phyloP scores from a whole-genome alignment of 2,888 invertebrate species.

The Amblyjoppa proteus region DNA sequence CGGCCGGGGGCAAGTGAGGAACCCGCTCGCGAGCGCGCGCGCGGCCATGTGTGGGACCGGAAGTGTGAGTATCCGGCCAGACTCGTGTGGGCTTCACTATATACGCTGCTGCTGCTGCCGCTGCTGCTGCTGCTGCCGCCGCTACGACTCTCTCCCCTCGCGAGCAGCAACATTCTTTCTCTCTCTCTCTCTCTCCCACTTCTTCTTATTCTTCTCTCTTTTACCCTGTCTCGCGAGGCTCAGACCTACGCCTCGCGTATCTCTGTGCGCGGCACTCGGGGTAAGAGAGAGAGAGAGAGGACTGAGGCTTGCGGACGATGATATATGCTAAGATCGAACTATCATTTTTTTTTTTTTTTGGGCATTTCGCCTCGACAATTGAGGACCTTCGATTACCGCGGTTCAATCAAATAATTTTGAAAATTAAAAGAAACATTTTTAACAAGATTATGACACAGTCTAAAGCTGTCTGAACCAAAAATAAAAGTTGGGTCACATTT shows the following conservation, averaged over 20 bases:
- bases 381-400: too few species aligned
- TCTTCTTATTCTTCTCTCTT: slow-evolving; percentile 56
- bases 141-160: slow-evolving; percentile 51
- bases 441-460: too few species aligned
- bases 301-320: neutral
- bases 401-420: too few species aligned
- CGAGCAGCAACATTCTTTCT: slow-evolving; percentile 50
- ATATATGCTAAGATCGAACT: neutral
- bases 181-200: slow-evolving; percentile 53
- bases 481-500: too few species aligned
- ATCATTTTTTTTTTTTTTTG: too few species aligned
- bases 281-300: too few species aligned
- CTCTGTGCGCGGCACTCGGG: slow-evolving; percentile 24
- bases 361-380: too few species aligned
- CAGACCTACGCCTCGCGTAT: slow-evolving; percentile 55
- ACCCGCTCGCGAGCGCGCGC: slow-evolving; percentile 68
- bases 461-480: too few species aligned
- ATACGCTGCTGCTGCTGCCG: slow-evolving; percentile 55
- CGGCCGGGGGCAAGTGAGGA: slow-evolving; percentile 65
- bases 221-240: slow-evolving; percentile 46
- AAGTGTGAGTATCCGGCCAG: slow-evolving; percentile 85
- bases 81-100: slow-evolving; percentile 84
- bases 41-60: slow-evolving; percentile 84
- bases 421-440: too few species aligned
- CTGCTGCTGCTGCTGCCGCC: slow-evolving; percentile 34